Conservation (phyloP, 2,797 vertebrate species). For the Gobionotothen gibberifrons region DNA sequence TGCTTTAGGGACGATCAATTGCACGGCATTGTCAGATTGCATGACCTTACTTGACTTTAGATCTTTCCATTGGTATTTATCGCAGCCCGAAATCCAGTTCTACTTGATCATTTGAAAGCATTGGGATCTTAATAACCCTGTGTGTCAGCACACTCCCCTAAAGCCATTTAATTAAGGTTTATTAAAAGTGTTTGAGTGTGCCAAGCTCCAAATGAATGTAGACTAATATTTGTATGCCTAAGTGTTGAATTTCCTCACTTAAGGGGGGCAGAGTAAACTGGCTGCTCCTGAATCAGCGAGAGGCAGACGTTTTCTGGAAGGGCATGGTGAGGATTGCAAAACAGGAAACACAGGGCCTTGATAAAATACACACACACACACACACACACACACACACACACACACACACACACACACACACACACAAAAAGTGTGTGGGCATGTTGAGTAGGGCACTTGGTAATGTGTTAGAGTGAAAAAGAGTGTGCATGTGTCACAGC, state of each 20-base stretch:
- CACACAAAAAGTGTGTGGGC: constrained; percentile 43
- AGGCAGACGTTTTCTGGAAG: constrained; percentile 68
- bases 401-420: neutral
- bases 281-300: constrained; percentile 65
- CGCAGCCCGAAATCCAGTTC: neutral
- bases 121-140: neutral
- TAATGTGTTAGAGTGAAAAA: constrained; percentile 42
- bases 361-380: constrained; percentile 59
- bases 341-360: constrained; percentile 80
- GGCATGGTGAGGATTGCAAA: constrained; percentile 73
- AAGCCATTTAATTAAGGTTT: neutral
- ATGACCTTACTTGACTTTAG: neutral
- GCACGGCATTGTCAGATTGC: no score
- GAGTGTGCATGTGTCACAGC: constrained; percentile 26
- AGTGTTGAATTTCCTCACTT: constrained; percentile 4
- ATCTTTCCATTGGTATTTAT: neutral
- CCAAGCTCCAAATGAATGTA: neutral
- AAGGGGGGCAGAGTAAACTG: constrained; percentile 40
- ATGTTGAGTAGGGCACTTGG: constrained; percentile 42
- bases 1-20: no score
- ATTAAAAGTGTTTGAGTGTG: neutral
- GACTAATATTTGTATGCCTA: neutral
- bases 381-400: constrained; percentile 23
- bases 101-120: neutral
- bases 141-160: neutral